Percentiles rank a stretch among this genome's conserved stretches.
phyloP scores from a whole-genome alignment of 2,113 vertebrate genomes.

The Alaudala cheleensis region DNA sequence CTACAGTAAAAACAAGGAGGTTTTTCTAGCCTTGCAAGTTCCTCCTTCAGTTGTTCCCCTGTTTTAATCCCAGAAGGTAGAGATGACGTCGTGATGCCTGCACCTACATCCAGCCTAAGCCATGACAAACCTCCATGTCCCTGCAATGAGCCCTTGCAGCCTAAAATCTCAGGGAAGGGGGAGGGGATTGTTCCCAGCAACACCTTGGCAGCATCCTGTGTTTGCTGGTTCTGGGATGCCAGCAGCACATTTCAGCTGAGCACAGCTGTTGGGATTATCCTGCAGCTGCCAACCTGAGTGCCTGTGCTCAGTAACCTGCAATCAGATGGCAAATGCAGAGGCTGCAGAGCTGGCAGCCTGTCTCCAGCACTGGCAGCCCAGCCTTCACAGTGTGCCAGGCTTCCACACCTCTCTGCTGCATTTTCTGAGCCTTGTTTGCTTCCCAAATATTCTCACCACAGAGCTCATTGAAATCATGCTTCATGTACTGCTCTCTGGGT shows the following conservation, averaged over 20 bases:
- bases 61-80: neutral
- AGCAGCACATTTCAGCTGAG: neutral
- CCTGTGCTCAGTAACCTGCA: neutral
- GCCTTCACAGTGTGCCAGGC: neutral
- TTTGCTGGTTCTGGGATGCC: neutral
- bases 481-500: neutral
- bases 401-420: rapidly evolving
- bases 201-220: neutral
- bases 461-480: neutral
- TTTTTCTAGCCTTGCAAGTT: neutral
- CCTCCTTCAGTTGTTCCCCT: neutral
- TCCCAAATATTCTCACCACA: neutral
- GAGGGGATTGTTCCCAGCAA: neutral
- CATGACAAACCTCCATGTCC: neutral
- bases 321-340: neutral
- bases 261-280: neutral
- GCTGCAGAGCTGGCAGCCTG: neutral
- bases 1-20: neutral
- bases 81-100: neutral
- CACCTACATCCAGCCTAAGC: neutral
- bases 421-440: neutral
- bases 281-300: neutral
- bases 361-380: neutral
- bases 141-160: neutral
- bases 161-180: neutral